A percentile compares a stretch with the other conserved stretches of the same genome.
Evolutionary conservation across 2,113 vertebrate species (phyloP).

Genomic region (Rallus limicola): DNA sequence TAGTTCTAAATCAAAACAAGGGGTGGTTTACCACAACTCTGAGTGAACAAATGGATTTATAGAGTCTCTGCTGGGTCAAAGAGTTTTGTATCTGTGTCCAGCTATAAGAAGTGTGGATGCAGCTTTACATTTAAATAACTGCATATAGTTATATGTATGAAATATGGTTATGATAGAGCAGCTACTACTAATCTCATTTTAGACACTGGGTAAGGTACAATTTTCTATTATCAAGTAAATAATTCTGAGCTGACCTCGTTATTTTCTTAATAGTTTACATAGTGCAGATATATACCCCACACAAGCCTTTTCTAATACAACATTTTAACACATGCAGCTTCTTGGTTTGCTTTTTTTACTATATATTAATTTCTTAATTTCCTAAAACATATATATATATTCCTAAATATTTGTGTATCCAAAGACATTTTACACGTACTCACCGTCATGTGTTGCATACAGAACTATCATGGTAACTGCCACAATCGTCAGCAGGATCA

Average conservation of each 20-base stretch:
- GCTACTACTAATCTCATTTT: not conserved
- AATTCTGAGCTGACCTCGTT: not conserved
- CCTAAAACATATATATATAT: not conserved
- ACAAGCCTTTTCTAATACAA: not conserved
- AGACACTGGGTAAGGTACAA: not conserved
- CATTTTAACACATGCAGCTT: not conserved
- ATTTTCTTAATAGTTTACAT: not conserved
- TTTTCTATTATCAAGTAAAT: not conserved
- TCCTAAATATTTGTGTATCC: not conserved
- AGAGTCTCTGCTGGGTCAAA: not conserved
- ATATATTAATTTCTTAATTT: not conserved
- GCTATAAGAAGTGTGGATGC: not conserved
- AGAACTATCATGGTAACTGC: constrained; percentile 86
- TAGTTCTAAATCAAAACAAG: not conserved
- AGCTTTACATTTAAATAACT: not conserved
- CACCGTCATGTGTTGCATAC: constrained; percentile 86
- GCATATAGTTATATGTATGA: not conserved
- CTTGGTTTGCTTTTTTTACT: not conserved
- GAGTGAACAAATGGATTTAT: not conserved
- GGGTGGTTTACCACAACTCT: not conserved
- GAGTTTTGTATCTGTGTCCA: not conserved
- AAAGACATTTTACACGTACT: not conserved
- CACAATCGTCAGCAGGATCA: constrained; percentile 83
- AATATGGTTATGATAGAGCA: not conserved
- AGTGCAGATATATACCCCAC: not conserved